Base-by-base conservation (phyloP, 1,140 invertebrate genomes). In the Oncopeltus fasciatus region DNA sequence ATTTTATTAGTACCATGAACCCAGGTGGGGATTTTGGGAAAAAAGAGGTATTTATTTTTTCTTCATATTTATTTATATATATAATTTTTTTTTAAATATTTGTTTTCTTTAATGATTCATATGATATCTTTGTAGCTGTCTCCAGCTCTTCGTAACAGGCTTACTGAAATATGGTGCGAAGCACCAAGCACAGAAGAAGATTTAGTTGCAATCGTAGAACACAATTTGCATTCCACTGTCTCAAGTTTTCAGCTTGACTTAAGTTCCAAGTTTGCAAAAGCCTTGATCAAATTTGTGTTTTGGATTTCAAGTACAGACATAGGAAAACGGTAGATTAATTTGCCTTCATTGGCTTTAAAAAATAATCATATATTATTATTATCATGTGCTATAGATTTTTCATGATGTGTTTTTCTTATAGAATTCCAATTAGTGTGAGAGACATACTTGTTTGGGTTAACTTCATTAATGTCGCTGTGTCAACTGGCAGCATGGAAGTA, bases 11-110 rank as follows among this genome's bases (percentile, higher is more conserved):
- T 8, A 99, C 97, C 0, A 99, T 99, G 97, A 99, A 99, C 79
- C 97, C 97, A 21, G 95, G 95, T 18, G 96, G 97, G 11, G 97
- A 99, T 80, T 99, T 92, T 76, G 97, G 97, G 0, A 99, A 99
- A 72, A 99, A 99, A 76, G 97, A 99, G 74, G 82, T 82, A 68
- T 65, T 59, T 63, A 46, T 27, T 38, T 18, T 27, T 47, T 16
- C 18, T 47, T 20, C 18, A 16, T 24, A 28, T 53, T 38, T 56
- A 33, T 59, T 29, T 43, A 56, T 49, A 49, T 21, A 49, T 49
- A 21, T 38, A n/a, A n/a, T n/a, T 38, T 5, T 38, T 38, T 38
- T 38, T 38, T 38, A 14, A 38, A 8, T 14, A 38, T 38, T 38
- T 38, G 14, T 38, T 38, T 38, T 38, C 5, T 38, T 38, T 38